Conservation (phyloP, 1,140 invertebrate genomes). For the Drosophila pandora region DNA sequence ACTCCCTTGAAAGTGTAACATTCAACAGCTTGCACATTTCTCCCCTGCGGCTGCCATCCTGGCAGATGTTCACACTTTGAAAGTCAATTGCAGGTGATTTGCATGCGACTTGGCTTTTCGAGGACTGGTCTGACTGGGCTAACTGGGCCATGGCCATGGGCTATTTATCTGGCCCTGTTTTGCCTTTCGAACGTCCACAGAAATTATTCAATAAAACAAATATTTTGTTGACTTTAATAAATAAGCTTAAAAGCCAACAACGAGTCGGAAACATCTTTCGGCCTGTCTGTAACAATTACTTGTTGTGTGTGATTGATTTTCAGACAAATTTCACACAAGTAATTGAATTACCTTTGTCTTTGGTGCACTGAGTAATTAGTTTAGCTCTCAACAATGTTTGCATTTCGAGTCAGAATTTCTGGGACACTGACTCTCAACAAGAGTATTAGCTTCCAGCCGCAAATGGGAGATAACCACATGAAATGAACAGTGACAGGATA, state of each 20-base stretch:
- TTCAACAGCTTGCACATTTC: constrained; percentile 6
- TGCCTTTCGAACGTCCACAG: background rate
- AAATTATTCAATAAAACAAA: background rate
- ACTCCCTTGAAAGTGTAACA: background rate
- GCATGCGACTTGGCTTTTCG: constrained; percentile 14
- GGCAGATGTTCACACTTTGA: constrained; percentile 14
- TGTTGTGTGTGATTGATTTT: constrained; percentile 21
- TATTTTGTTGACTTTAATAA: background rate
- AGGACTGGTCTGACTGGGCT: background rate
- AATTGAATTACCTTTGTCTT: constrained; percentile 47
- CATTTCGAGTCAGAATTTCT: background rate
- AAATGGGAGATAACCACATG: background rate
- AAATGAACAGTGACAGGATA: constrained; percentile 1
- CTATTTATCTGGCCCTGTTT: background rate
- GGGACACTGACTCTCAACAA: too few relatives aligned
- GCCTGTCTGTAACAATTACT: constrained; percentile 13
- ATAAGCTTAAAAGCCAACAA: background rate
- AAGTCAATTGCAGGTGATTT: constrained; percentile 11
- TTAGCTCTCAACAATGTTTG: constrained; percentile 23
- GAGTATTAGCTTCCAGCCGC: constrained; percentile 5
- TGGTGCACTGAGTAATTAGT: constrained; percentile 32
- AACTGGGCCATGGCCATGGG: background rate
- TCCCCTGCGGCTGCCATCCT: background rate
- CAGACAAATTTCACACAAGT: constrained; percentile 28
- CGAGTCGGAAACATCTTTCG: constrained; percentile 13